phyloP scores from a whole-genome alignment of 1,140 invertebrate species.

The Papilio glaucus region DNA sequence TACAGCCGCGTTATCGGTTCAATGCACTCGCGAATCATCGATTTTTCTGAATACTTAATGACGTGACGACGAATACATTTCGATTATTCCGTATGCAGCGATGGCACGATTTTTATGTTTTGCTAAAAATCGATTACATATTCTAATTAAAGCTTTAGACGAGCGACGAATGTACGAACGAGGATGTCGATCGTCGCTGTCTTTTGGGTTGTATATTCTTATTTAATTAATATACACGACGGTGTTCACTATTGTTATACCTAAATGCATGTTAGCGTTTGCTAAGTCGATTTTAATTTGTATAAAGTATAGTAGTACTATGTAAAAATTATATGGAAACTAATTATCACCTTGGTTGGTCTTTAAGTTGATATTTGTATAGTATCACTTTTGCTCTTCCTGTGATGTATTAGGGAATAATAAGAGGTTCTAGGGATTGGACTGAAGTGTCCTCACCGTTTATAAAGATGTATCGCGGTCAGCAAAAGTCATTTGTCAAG shows the following conservation, averaged over 20 bases:
- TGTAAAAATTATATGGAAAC: no score
- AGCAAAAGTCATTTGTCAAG: not conserved
- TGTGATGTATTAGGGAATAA: not conserved
- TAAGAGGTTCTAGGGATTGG: not conserved
- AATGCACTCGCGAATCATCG: conserved; percentile 77
- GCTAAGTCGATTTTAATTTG: not conserved
- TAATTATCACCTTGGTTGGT: no score
- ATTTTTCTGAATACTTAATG: conserved; percentile 71
- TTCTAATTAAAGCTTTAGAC: conserved; percentile 29
- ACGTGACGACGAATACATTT: conserved; percentile 69
- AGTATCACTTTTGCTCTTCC: no score
- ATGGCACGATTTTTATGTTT: conserved; percentile 52
- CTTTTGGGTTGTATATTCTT: conserved; percentile 24
- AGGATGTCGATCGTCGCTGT: not conserved
- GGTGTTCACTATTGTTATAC: not conserved
- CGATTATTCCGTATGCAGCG: conserved; percentile 59
- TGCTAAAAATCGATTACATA: conserved; percentile 39
- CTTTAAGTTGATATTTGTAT: no score
- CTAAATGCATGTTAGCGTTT: not conserved
- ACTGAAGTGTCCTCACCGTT: not conserved
- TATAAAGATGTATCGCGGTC: not conserved
- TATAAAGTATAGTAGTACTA: no score
- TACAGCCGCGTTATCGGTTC: conserved; percentile 80
- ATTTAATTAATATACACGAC: conserved; percentile 36
- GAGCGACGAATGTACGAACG: conserved; percentile 3